Base-by-base conservation (phyloP, 2,113 vertebrate species). In the Brachypteracias leptosomus region DNA sequence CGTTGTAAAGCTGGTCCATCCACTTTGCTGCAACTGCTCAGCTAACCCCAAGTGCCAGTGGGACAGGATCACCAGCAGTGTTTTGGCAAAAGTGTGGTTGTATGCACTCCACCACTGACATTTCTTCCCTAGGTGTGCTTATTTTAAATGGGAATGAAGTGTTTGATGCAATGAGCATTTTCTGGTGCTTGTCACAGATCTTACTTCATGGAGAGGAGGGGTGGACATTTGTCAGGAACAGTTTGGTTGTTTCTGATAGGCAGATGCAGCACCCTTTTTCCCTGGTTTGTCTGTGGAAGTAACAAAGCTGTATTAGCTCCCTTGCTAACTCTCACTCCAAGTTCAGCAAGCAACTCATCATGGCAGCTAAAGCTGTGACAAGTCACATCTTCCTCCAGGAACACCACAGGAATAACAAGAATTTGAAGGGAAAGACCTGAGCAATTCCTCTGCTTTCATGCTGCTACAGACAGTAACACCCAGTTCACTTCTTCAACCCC, bases 281-380 rank as follows among this genome's bases (percentile, higher is more conserved):
- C 36, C 29, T 44, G 33, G 42, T 73, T 62, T 28, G 28, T 46
- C 36, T 78, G 65, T 49, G 35, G 57, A 81, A 93, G 61, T 36
- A 72, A 47, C 38, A 85, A 81, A 67, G 70, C 80, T 71, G 16
- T 74, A 54, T 75, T 58, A 67, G 31, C 55, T 89, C 31, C 68
- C 42, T 67, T 0, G 0, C 70, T 85, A 81, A 33, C 61, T 82
- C 42, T 4, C 1, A 0, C 57, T 82, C 57, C 44, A 63, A 71
- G 61, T 87, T 90, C 26, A 71, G 73, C 82, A 62, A 70, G 25
- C 35, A 86, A 7, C 63, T 28, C 42, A 21, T 55, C 13, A 3
- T 81, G 61, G 71, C 61, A 83, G 44, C 46, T 80, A 25, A 88
- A 80, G 33, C 29, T 95, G 68, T 31, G 31, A 70, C 61, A 86